A percentile compares a stretch with the other conserved stretches of the same genome.
These are phyloP conservation scores for Scaptomyza tumidula DNA, from an alignment of 2,888 invertebrate species.

Conservation along the genomic window DNA sequence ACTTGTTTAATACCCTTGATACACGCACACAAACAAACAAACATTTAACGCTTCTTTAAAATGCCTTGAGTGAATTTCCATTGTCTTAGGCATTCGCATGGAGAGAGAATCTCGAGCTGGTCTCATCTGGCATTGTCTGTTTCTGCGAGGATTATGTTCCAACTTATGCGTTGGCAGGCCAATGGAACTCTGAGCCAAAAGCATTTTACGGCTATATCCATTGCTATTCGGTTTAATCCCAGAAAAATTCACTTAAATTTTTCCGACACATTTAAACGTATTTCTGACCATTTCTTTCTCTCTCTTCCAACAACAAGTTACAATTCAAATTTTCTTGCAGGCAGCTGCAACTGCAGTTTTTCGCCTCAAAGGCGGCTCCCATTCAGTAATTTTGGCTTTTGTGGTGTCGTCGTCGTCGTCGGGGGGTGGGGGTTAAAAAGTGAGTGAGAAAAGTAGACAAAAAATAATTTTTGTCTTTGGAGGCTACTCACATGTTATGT, in stretches of 20 bases:
- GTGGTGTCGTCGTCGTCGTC: constrained; percentile 46
- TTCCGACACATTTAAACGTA: constrained; percentile 37
- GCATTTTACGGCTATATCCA: constrained; percentile 25
- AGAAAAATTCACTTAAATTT: constrained; percentile 29
- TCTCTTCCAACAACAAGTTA: background rate
- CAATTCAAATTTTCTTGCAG: constrained; percentile 43
- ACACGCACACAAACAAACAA: background rate
- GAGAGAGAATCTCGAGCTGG: background rate
- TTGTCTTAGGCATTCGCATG: constrained; percentile 19
- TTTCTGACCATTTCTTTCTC: constrained; percentile 6
- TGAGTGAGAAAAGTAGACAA: constrained; percentile 6
- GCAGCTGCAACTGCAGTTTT: constrained; percentile 44
- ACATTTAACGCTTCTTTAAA: background rate
- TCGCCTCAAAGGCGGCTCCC: constrained; percentile 48
- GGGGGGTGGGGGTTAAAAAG: constrained; percentile 8
- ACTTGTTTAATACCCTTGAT: background rate
- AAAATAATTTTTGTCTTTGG: constrained; percentile 59
- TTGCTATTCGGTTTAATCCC: constrained; percentile 23
- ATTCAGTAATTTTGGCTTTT: constrained; percentile 59
- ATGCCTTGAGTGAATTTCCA: constrained; percentile 3
- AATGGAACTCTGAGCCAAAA: constrained; percentile 5
- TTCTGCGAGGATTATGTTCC: constrained; percentile 15
- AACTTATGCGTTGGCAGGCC: constrained; percentile 16
- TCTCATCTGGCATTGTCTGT: constrained; percentile 19
- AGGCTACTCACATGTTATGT: constrained; percentile 69